Percentiles rank a stretch among this genome's conserved stretches.
Conservation (phyloP, 2,888 invertebrate genomes). For the Gastrophysa polygoni region DNA sequence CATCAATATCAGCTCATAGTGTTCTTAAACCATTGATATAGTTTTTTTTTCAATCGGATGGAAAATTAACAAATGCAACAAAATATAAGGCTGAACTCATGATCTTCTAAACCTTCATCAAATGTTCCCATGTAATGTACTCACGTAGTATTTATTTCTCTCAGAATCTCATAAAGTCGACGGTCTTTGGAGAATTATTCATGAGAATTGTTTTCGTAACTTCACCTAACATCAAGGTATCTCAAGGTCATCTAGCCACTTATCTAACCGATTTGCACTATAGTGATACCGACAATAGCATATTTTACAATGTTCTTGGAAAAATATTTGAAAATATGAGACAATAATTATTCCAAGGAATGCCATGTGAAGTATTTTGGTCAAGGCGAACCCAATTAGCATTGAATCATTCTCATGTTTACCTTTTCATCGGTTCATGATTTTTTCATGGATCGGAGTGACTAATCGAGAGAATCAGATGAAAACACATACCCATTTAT, state of each 20-base stretch:
- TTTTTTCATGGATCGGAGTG: too few species aligned
- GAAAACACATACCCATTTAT: too few species aligned
- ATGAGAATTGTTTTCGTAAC: conserved; percentile 8
- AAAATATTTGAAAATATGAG: not conserved
- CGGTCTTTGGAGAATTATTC: conserved; percentile 4
- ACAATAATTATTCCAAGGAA: not conserved
- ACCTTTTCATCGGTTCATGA: not conserved
- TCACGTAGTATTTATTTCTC: too few species aligned
- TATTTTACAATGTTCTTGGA: conserved; percentile 13
- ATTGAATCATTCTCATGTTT: not conserved
- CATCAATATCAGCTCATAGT: too few species aligned
- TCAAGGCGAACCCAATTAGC: not conserved
- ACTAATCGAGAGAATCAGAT: too few species aligned
- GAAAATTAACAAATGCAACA: too few species aligned
- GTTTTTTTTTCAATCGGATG: too few species aligned
- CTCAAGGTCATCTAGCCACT: conserved; percentile 19
- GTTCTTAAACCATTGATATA: too few species aligned
- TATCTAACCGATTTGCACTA: conserved; percentile 15
- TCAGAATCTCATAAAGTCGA: too few species aligned
- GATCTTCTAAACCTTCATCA: too few species aligned
- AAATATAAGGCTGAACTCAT: too few species aligned
- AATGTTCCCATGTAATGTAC: too few species aligned
- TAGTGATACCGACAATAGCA: conserved; percentile 11
- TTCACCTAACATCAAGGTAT: conserved; percentile 25
- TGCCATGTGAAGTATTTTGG: not conserved